Base-by-base conservation (phyloP, 2,797 vertebrate genomes). In the Parambassis ranga region DNA sequence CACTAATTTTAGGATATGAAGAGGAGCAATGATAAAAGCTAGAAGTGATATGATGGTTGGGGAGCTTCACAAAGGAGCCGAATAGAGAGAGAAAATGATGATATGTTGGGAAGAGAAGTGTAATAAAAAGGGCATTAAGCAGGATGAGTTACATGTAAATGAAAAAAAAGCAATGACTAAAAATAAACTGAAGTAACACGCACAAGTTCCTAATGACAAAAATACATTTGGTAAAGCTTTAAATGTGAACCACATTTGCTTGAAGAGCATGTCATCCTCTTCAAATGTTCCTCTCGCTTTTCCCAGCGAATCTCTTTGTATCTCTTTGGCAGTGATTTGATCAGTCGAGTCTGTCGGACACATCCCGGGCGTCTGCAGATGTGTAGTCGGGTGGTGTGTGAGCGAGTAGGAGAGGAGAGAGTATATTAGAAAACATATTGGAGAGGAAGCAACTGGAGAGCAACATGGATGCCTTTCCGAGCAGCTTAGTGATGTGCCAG, bases 401-500 rank as follows among this genome's bases (percentile, higher is more conserved):
- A 44, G 46, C 13, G 11, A 53, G 26, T 7, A 7, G 4, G 23
- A 42, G 37, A 30, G 48, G 6, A 11, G 28, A 35, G n/a, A 68
- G 49, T 63, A 73, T 65, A 70, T 72, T 66, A 62, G 35, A 52
- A 71, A 56, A 35, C 28, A 61, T 51, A 75, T 13, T 57, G 58
- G 31, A 55, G 53, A 60, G 72, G 47, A 19, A 57, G 65, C 62
- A 65, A 72, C 51, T 72, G 15, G 13, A 73, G 63, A 82, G 59
- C 53, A 85, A 81, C 57, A 73, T 33, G 69, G 77, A 86, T 47
- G 71, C 56, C 31, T 80, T 76, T 73, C 51, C 69, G 77, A 83
- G 68, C 55, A 72, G 81, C 84, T 83, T 87, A 77, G 77, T 60
- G 60, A 69, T 68, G 59, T 65, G 61, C 69, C 57, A 81, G 72